Percentiles rank a stretch among this genome's conserved stretches.
Conservation (phyloP, 2,888 invertebrate genomes). For the Drosophila limbata region DNA sequence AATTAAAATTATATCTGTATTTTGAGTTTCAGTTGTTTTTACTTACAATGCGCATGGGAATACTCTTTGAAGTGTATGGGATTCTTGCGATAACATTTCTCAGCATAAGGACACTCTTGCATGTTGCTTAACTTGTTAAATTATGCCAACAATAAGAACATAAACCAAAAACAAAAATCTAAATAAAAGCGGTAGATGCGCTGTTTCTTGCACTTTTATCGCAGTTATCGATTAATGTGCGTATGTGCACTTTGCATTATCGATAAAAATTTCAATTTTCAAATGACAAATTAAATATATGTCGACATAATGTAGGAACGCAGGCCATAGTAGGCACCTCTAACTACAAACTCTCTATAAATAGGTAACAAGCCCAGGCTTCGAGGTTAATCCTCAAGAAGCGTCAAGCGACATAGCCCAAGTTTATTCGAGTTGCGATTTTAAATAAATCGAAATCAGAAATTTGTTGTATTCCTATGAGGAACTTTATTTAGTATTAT, state of each 20-base stretch:
- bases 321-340: too few relatives aligned
- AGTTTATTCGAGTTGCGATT: too few relatives aligned
- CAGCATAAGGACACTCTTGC: constrained; percentile 90
- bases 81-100: constrained; percentile 93
- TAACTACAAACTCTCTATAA: too few relatives aligned
- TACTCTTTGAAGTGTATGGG: constrained; percentile 93
- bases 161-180: neutral
- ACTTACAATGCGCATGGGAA: constrained; percentile 91
- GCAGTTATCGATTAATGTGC: neutral
- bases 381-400: too few relatives aligned
- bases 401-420: too few relatives aligned
- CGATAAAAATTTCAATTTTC: neutral
- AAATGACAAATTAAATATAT: neutral
- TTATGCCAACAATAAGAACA: neutral
- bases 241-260: neutral
- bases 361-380: too few relatives aligned
- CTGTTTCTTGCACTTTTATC: neutral
- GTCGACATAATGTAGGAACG: too few relatives aligned
- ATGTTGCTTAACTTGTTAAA: constrained; percentile 35
- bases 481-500: neutral
- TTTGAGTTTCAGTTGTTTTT: neutral
- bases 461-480: too few relatives aligned
- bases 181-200: constrained; percentile 20
- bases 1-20: too few relatives aligned
- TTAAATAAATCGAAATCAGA: too few relatives aligned